Evolutionary conservation across 2,113 vertebrate species (phyloP), one percentile per base, ranked within the genome.

Genomic region (Alligator sinensis): DNA sequence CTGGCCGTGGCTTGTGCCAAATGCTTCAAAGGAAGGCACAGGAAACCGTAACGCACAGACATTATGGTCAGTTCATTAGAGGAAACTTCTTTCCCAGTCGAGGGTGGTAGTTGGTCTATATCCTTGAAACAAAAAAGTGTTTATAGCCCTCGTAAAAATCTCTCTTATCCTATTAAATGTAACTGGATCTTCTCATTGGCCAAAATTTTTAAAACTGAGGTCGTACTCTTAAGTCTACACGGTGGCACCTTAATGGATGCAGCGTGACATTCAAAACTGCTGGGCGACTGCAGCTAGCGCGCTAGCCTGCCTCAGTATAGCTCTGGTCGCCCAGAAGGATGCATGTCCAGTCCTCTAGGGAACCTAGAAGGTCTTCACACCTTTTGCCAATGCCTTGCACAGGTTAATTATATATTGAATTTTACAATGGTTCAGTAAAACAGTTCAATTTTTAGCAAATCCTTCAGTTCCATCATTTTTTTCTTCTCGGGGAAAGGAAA

Each of bases 11-110:
- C 63, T 47, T 68, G 77, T 55, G 34, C 75, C 60, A 58, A 68
- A 1, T 1, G 5, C 38, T 77, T 57, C 77, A 61, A 79, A 87
- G 82, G 77, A 30, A 79, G 19, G 59, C 3, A 25, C 47, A 14
- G 5, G 1, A 60, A 47, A 8, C 3, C 9, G 0, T 21, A 2
- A 47, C 47, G 47, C 38, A 63, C 1, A 17, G 63, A 4, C 47
- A 58, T 77, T 34, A 4, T 1, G 18, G 82, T 13, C 61, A 54
- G 27, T 82, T 89, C 80, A 24, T 54, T 47, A 61, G 66, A 77
- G 88, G 66, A 88, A 8, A 34, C 1, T 34, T 83, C 59, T 47
- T 77, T 85, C 22, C 10, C 59, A 28, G 54, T 70, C 16, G 30
- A 74, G 80, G 38, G 4, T 24, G 16, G 66, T 59, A 54, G 47